Conservation (phyloP, 2,888 invertebrate species). For the Papilio gigon region DNA sequence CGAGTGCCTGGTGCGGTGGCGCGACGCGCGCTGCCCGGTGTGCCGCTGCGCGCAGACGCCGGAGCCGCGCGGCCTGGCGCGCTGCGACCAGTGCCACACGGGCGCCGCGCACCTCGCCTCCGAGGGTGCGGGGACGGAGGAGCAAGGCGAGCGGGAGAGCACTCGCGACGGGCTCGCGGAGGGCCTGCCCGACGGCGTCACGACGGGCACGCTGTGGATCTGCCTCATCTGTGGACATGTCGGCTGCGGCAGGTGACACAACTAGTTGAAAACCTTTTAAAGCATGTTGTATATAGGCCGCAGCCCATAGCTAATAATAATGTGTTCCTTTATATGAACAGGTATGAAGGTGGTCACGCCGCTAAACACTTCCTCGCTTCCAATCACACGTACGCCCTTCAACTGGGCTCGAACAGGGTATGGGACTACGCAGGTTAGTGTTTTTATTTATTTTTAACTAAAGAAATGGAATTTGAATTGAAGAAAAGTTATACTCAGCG, state of each 20-base stretch:
- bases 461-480: no score
- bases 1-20: conserved; percentile 97
- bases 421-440: conserved; percentile 99
- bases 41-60: conserved; percentile 95
- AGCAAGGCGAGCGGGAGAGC: conserved; percentile 80
- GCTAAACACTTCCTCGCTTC: conserved; percentile 97
- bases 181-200: conserved; percentile 72
- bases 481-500: no score
- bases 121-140: conserved; percentile 48
- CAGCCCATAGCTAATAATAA: no score
- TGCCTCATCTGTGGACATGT: conserved; percentile 99
- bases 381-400: conserved; percentile 98
- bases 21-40: conserved; percentile 98
- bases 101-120: conserved; percentile 35
- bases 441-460: no score
- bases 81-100: conserved; percentile 84
- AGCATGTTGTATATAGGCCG: no score
- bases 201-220: conserved; percentile 96
- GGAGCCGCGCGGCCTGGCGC: conserved; percentile 86
- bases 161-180: conserved; percentile 80
- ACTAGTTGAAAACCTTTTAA: no score
- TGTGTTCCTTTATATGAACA: conserved; percentile 48
- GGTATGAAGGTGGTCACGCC: conserved; percentile 92
- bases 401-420: conserved; percentile 96
- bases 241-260: conserved; percentile 94